Base-by-base conservation (phyloP, 2,113 vertebrate species). In the Ursus arctos region DNA sequence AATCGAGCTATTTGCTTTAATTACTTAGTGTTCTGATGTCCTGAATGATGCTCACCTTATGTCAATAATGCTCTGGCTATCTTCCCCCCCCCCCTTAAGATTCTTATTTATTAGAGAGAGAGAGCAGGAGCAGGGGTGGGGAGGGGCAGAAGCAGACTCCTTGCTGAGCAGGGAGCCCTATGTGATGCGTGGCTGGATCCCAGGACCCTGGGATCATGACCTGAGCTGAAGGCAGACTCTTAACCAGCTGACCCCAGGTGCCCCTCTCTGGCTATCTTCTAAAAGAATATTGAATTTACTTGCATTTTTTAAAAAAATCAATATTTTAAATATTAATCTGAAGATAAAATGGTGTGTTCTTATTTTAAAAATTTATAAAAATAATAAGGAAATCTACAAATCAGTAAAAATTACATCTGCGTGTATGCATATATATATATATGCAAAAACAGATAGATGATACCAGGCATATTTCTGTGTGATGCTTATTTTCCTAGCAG, bases 271-370 rank as follows among this genome's bases (percentile, higher is more conserved):
- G 13, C 40, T 88, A 0, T n/a, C 51, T 26, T 83, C 7, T 83
- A 74, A 76, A 76, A 93, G 13, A 97, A 69, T 36, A 15, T 87
- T 55, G 14, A 84, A 31, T 94, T 97, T 71, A 85, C 55, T 74
- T 79, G 1, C 43, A 43, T 43, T 43, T 43, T 43, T 40, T 40
- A 5, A 82, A 59, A 71, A 71, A 43, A 97, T 33, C 95, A 57
- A 16, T 76, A n/a, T 76, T 84, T 81, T 21, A n/a, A 55, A 43
- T 24, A 7, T 69, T 16, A 65, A 24, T 49, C 71, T 88, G n/a
- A 95, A 92, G 28, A 24, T 13, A 83, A 87, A 47, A 33, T 53
- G n/a, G 4, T 24, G 3, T 69, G 12, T 61, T 87, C 8, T 84
- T 80, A 43, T 61, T 89, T 77, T 36, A 51, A 69, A 91, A 94